Evolutionary conservation across 2,797 vertebrate genomes (phyloP).

Genomic region (Novumbra hubbsi): DNA sequence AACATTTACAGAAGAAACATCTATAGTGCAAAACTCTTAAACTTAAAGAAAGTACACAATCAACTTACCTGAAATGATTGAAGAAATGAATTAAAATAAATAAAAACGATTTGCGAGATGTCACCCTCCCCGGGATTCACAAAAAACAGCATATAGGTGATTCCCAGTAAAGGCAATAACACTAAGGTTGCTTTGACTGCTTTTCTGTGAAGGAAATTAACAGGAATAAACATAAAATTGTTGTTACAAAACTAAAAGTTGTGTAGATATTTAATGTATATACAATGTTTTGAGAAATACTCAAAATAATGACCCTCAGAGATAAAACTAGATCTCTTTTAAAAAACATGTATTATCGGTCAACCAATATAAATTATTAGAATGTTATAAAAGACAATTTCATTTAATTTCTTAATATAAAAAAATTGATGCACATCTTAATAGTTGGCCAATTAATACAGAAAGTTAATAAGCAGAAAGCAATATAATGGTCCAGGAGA

Average conservation of each 20-base stretch:
- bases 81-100: constrained; percentile 98
- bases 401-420: too few relatives aligned
- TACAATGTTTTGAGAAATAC: not conserved
- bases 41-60: not conserved
- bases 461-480: too few relatives aligned
- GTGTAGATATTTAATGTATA: not conserved
- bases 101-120: constrained; percentile 95
- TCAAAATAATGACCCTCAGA: too few relatives aligned
- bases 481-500: too few relatives aligned
- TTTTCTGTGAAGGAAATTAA: constrained; percentile 76
- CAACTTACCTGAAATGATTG: constrained; percentile 93
- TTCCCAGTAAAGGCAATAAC: constrained; percentile 90
- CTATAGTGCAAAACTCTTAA: too few relatives aligned
- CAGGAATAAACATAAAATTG: not conserved
- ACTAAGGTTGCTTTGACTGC: constrained; percentile 96
- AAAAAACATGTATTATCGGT: too few relatives aligned
- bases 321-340: too few relatives aligned
- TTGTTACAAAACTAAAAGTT: not conserved
- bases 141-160: constrained; percentile 98
- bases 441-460: too few relatives aligned
- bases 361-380: too few relatives aligned
- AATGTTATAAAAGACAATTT: too few relatives aligned
- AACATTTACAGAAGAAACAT: too few relatives aligned
- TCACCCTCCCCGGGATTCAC: constrained; percentile 95
- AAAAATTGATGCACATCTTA: too few relatives aligned